phyloP scores from a whole-genome alignment of 2,888 invertebrate species.

The Hemaris fuciformis region DNA sequence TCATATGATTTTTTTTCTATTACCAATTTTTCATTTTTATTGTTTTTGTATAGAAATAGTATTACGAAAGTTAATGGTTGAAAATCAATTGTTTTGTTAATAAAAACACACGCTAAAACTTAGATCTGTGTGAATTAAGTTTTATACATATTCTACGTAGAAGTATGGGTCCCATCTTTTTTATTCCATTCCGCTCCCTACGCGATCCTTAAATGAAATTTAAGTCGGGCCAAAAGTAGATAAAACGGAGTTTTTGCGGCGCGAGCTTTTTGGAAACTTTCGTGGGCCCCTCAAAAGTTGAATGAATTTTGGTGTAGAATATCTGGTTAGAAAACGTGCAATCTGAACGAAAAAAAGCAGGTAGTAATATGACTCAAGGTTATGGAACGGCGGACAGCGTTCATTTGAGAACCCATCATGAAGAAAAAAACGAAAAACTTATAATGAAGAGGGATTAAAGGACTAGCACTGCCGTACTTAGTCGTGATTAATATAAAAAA shows the following conservation, averaged over 20 bases:
- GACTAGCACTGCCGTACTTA: not conserved
- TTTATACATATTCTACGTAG: not conserved
- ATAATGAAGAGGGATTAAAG: not conserved
- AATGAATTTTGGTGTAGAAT: constrained; percentile 32
- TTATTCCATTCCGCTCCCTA: constrained; percentile 25
- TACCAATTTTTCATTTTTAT: no score
- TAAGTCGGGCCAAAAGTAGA: constrained; percentile 41
- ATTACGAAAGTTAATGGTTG: no score
- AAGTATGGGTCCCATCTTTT: constrained; percentile 16
- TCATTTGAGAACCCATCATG: not conserved
- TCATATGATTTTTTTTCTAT: no score
- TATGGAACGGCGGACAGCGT: constrained; percentile 20
- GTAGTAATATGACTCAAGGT: constrained; percentile 26
- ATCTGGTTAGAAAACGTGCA: constrained; percentile 24
- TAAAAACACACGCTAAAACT: not conserved
- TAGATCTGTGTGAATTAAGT: not conserved
- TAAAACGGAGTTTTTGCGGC: constrained; percentile 40
- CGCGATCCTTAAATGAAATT: constrained; percentile 41
- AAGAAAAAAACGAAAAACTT: not conserved
- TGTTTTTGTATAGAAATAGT: no score
- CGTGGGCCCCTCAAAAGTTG: constrained; percentile 19
- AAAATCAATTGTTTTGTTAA: no score
- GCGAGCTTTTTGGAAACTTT: constrained; percentile 28
- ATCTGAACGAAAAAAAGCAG: constrained; percentile 19
- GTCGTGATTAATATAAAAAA: not conserved